Evolutionary conservation across 2,113 vertebrate species (phyloP).

Genomic region (Syrrhaptes paradoxus): DNA sequence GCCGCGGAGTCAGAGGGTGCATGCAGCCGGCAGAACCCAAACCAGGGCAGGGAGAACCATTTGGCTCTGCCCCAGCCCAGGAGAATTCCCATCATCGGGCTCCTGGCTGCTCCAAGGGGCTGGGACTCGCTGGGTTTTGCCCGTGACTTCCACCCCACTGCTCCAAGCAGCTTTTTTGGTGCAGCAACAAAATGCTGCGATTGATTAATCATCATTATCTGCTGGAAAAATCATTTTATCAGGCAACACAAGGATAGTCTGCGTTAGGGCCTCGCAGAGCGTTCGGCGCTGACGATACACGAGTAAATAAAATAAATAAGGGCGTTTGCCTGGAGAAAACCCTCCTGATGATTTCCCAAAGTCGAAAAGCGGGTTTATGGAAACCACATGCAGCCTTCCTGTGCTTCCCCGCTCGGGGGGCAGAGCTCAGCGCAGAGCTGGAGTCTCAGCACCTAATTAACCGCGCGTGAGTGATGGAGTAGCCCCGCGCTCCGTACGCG

Average conservation of each 20-base stretch:
- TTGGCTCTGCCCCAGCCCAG: background rate
- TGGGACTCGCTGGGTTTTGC: background rate
- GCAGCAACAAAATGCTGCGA: background rate
- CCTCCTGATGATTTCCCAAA: background rate
- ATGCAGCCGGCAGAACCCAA: too few relatives aligned
- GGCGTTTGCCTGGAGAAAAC: background rate
- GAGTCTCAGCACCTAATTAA: background rate
- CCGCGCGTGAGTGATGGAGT: background rate
- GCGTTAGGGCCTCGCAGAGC: background rate
- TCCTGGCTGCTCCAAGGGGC: background rate
- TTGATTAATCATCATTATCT: background rate
- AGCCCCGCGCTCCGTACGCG: background rate
- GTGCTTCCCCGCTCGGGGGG: background rate
- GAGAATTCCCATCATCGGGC: too few relatives aligned
- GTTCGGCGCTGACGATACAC: background rate
- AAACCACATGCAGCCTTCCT: background rate
- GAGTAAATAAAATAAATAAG: background rate
- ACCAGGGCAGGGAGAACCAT: too few relatives aligned
- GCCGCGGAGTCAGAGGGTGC: too few relatives aligned
- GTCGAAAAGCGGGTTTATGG: background rate
- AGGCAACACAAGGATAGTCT: background rate
- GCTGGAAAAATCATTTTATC: background rate
- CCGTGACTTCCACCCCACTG: background rate
- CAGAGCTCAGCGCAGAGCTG: background rate
- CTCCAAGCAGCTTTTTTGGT: background rate